Percentiles rank a stretch among this genome's conserved stretches.
Evolutionary conservation across 2,888 invertebrate genomes (phyloP).

Genomic region (Pyralis farinalis): DNA sequence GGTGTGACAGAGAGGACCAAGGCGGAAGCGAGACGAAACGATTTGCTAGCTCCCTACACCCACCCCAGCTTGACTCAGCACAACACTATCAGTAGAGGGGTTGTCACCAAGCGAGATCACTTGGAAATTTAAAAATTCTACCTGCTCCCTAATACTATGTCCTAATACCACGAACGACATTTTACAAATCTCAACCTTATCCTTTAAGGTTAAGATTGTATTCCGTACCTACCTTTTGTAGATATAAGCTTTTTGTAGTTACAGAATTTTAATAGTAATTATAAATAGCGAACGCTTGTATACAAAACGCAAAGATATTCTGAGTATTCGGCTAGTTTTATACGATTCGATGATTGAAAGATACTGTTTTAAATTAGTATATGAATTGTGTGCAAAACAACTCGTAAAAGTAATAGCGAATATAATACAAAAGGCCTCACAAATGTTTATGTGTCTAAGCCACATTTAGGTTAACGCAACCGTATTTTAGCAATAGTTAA

Average conservation of each 20-base stretch:
- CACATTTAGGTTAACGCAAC: conserved; percentile 54
- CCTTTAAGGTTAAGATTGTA: conserved; percentile 22
- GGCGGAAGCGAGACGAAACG: conserved; percentile 47
- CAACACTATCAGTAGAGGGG: conserved; percentile 66
- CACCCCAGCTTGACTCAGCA: conserved; percentile 57
- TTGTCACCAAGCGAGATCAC: conserved; percentile 74
- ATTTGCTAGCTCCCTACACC: conserved; percentile 66
- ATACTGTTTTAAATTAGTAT: conserved; percentile 54
- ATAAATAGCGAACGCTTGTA: conserved; percentile 75
- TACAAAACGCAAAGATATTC: conserved; percentile 73
- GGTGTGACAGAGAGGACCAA: conserved; percentile 65
- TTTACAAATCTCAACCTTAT: conserved; percentile 53
- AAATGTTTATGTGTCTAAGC: conserved; percentile 50
- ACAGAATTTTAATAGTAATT: conserved; percentile 61
- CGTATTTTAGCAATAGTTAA: conserved; percentile 45
- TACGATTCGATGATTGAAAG: conserved; percentile 58
- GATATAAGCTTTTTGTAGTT: conserved; percentile 44
- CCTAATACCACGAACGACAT: conserved; percentile 24
- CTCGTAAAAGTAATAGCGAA: conserved; percentile 37
- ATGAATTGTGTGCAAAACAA: conserved; percentile 47
- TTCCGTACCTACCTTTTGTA: conserved; percentile 23
- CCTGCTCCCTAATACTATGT: conserved; percentile 51
- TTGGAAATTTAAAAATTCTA: conserved; percentile 68
- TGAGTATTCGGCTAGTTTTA: conserved; percentile 65
- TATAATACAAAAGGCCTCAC: conserved; percentile 48